phyloP scores from a whole-genome alignment of 2,888 invertebrate genomes.

The Tenthredo livida region DNA sequence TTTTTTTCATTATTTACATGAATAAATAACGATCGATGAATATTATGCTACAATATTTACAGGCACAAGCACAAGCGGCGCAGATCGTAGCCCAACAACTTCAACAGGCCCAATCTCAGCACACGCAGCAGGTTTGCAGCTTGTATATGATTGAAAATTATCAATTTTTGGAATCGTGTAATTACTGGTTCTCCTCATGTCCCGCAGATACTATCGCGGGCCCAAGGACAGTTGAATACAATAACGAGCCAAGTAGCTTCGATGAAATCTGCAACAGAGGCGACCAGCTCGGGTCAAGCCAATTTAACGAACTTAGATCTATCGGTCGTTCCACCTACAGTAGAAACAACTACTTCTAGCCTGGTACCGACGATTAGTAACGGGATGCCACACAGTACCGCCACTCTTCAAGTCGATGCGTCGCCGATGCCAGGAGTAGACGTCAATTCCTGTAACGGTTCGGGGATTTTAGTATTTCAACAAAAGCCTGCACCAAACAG shows the following conservation, averaged over 20 bases:
- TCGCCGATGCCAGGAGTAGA: constrained; percentile 73
- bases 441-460: constrained; percentile 75
- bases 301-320: constrained; percentile 58
- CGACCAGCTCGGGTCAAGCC: constrained; percentile 70
- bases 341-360: constrained; percentile 61
- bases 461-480: constrained; percentile 79
- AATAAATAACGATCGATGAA: neutral
- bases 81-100: constrained; percentile 75
- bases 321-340: constrained; percentile 57
- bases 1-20: neutral
- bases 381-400: constrained; percentile 67
- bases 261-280: constrained; percentile 70
- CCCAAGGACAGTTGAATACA: constrained; percentile 73
- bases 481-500: constrained; percentile 78
- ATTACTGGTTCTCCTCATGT: neutral
- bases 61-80: constrained; percentile 73
- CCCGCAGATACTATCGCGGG: constrained; percentile 73
- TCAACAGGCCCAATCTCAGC: constrained; percentile 75
- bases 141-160: neutral
- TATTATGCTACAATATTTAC: constrained; percentile 42
- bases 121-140: constrained; percentile 73
- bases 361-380: constrained; percentile 68
- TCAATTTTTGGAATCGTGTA: neutral
- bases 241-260: constrained; percentile 71
- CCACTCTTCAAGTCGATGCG: constrained; percentile 68